phyloP scores from a whole-genome alignment of 2,113 vertebrate species.

The Cynopterus brachyotis region DNA sequence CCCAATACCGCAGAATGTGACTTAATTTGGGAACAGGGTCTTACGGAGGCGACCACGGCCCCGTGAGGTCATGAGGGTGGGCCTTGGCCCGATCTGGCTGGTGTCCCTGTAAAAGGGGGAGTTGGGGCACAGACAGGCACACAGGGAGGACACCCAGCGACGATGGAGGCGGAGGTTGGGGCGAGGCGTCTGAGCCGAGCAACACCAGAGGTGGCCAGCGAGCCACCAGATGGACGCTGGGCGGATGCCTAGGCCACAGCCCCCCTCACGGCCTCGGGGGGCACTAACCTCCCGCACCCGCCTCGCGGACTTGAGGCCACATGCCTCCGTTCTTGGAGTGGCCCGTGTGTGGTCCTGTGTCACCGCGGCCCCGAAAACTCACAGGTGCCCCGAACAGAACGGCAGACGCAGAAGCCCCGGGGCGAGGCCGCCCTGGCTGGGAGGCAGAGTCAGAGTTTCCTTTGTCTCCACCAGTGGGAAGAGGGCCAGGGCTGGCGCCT shows the following conservation, averaged over 20 bases:
- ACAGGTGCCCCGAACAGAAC: neutral
- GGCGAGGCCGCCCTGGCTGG: neutral
- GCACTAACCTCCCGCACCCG: fast-evolving
- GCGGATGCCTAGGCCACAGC: fast-evolving
- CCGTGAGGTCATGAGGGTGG: neutral
- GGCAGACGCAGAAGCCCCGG: neutral
- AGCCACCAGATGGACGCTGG: too few species aligned
- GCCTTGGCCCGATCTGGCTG: neutral
- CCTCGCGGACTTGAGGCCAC: neutral
- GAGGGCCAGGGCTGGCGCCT: neutral
- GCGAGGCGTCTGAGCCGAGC: fast-evolving
- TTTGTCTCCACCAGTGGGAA: slow-evolving; percentile 5
- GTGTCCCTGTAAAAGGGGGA: neutral
- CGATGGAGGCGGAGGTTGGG: neutral
- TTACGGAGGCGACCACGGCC: neutral
- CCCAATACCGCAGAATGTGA: neutral
- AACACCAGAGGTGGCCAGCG: fast-evolving
- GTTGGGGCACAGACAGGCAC: neutral
- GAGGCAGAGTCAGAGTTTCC: neutral
- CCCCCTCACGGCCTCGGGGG: neutral
- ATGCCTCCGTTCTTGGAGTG: neutral
- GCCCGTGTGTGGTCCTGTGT: neutral
- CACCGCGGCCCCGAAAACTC: neutral
- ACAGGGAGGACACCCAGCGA: neutral
- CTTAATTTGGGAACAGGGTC: neutral